Base-by-base conservation (phyloP, 1,140 invertebrate species). In the Cotesia chilonis region DNA sequence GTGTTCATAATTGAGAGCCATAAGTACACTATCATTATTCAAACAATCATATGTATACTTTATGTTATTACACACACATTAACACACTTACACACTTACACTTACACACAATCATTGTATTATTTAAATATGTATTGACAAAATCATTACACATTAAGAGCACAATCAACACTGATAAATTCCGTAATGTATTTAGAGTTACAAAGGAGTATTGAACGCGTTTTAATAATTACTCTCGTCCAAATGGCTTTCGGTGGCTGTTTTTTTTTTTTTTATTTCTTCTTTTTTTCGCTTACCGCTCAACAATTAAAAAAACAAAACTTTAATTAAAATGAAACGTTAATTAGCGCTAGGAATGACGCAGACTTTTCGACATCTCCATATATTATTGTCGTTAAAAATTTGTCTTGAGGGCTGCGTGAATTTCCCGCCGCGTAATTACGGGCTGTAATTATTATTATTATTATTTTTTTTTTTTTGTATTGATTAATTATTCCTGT, bases 1-100 rank as follows among this genome's bases (percentile, higher is more conserved):
- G 84, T 85, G 83, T 85, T 85, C 83, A 84, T 81, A 80, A 79
- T 78, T 80, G 75, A 82, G 78, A 73, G 64, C 20, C 64, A 66
- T 66, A 52, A 41, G 74, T 81, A 79, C 75, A 76, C 77, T 79
- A 47, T 10, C 41, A 47, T 47, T 47, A 47, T 47, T 47, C 10
- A 9, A 9, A 47, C 6, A 47, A 47, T 47, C 41, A 47, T 47
- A 47, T 9, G 76, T 73, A 65, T 67, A 74, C 59, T 6, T 47
- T 47, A 47, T 10, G 41, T 47, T 28, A 5, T 1, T 28, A 67
- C 10, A 67, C 65, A 67, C 41, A 38, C 35, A 38, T 2, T 38
- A 7, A 66, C 63, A 17, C 17, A 17, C 17, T 17, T 14, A 41
- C 9, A 64, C 61, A 41, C 37, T 20, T 35, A 17, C 64, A 51